These are phyloP conservation scores for Lysandra bellargus DNA, from an alignment of 2,888 invertebrate species.

Conservation along the genomic window DNA sequence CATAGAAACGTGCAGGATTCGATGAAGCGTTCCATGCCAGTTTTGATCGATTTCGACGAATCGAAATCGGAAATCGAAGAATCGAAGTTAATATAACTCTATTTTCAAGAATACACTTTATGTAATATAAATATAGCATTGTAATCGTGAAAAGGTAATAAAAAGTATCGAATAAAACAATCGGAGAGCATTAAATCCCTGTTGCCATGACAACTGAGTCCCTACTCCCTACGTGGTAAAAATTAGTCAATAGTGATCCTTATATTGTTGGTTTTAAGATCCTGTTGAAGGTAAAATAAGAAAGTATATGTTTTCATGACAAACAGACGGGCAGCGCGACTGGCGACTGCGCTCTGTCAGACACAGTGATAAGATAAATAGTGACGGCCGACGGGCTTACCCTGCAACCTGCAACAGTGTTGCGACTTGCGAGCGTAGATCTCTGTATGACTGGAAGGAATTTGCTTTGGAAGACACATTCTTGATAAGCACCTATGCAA, in stretches of 20 bases:
- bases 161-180: too few relatives aligned
- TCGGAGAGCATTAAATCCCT: too few relatives aligned
- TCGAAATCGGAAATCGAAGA: background rate
- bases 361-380: constrained; percentile 28
- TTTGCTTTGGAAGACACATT: too few relatives aligned
- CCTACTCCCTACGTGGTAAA: too few relatives aligned
- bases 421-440: constrained; percentile 25
- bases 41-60: background rate
- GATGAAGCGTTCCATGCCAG: background rate
- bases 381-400: background rate
- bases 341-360: constrained; percentile 36
- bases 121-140: too few relatives aligned
- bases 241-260: too few relatives aligned
- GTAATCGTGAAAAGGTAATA: too few relatives aligned
- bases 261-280: too few relatives aligned
- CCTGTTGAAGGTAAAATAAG: too few relatives aligned
- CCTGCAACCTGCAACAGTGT: constrained; percentile 28
- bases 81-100: too few relatives aligned
- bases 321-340: constrained; percentile 38
- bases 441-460: background rate
- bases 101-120: background rate
- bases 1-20: background rate
- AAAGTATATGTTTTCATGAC: constrained; percentile 34
- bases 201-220: too few relatives aligned
- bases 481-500: too few relatives aligned